Evolutionary conservation across 2,113 vertebrate species (phyloP).

Genomic region (Oriolus oriolus): DNA sequence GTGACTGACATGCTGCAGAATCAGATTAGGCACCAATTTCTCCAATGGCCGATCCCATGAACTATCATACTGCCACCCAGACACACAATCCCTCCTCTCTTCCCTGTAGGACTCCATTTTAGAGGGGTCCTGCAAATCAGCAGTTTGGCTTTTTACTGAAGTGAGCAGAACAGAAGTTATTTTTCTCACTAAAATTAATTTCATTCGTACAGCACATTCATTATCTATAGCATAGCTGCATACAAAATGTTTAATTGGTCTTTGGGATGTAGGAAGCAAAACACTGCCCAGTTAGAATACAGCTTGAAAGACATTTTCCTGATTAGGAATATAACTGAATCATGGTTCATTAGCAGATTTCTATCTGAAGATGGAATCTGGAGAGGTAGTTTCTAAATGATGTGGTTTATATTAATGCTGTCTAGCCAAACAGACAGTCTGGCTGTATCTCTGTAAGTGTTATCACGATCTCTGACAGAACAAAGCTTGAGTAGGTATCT

Average conservation of each 20-base stretch:
- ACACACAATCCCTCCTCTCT: neutral
- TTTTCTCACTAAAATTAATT: neutral
- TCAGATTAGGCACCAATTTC: neutral
- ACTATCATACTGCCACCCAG: neutral
- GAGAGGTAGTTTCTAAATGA: constrained; percentile 23
- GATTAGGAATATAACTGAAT: constrained; percentile 63
- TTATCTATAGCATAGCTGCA: constrained; percentile 9
- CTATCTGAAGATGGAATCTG: constrained; percentile 25
- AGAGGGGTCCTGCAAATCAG: neutral
- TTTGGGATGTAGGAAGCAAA: constrained; percentile 42
- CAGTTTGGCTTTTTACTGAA: neutral
- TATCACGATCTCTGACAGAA: constrained; percentile 27
- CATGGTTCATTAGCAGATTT: constrained; percentile 56
- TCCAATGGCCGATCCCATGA: neutral
- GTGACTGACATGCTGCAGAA: constrained; percentile 1
- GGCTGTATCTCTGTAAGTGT: neutral
- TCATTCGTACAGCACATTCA: neutral
- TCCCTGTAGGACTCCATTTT: neutral
- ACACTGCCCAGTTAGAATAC: neutral
- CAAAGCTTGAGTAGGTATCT: constrained; percentile 37
- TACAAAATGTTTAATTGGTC: constrained; percentile 31
- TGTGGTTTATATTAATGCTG: neutral
- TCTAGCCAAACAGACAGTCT: constrained; percentile 37
- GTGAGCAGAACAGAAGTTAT: neutral
- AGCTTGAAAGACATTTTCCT: constrained; percentile 48